Percentiles rank a stretch among this genome's conserved stretches.
Conservation (phyloP, 2,797 vertebrate genomes). For the Liasis olivaceus region DNA sequence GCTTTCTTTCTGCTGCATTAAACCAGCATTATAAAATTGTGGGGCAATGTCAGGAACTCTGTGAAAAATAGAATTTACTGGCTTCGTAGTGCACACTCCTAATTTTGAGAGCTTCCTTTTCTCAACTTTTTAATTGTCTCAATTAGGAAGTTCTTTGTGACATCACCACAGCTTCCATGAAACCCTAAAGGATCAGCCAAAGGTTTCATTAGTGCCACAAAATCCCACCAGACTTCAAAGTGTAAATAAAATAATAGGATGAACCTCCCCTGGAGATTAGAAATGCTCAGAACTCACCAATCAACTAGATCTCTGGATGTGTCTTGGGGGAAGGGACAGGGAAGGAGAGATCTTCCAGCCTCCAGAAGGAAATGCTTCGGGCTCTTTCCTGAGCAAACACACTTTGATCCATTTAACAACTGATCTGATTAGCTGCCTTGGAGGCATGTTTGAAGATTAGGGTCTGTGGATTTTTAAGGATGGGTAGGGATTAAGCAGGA, state of each 20-base stretch:
- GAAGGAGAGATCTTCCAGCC: neutral
- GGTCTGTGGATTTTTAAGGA: constrained; percentile 35
- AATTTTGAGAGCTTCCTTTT: neutral
- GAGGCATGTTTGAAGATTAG: constrained; percentile 33
- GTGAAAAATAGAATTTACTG: neutral
- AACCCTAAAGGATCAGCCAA: neutral
- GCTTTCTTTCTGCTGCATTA: neutral
- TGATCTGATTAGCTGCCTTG: constrained; percentile 27
- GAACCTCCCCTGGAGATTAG: neutral
- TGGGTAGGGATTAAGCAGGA: constrained; percentile 28
- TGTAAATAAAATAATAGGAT: neutral
- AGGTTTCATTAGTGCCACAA: neutral
- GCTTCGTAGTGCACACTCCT: neutral
- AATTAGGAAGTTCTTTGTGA: neutral
- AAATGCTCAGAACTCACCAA: neutral
- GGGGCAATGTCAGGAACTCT: neutral
- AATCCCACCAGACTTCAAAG: neutral
- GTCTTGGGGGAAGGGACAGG: neutral
- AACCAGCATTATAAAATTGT: neutral
- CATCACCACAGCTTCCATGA: neutral
- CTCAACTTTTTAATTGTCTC: neutral
- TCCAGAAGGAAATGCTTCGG: constrained; percentile 24
- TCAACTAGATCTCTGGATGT: neutral
- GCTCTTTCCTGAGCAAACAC: constrained; percentile 4
- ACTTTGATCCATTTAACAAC: constrained; percentile 43